Base-by-base conservation (phyloP, 1,140 invertebrate species). In the Zaprionus davidi region DNA sequence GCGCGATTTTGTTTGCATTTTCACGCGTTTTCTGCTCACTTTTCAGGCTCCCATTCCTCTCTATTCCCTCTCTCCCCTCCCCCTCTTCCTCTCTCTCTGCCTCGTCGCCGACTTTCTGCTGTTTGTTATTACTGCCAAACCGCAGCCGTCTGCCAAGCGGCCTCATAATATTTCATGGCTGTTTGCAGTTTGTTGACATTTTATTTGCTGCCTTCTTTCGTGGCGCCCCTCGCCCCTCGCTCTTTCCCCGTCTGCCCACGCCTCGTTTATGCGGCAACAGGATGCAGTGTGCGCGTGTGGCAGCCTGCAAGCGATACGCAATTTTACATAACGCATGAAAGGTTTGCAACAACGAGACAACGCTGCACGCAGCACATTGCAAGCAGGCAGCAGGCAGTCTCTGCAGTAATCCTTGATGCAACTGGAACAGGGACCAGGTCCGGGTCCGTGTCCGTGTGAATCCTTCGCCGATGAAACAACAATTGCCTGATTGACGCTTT, bases 121-220 rank as follows among this genome's bases (percentile, higher is more conserved):
- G 53, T 76, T 41, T 72, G 71, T 68, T 72, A 67, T 66, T 73
- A 53, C 70, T 77, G 68, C 59, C 64, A 76, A 69, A 55, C 73
- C 60, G 41, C 75, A 79, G 71, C 49, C 69, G 64, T 68, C 67
- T 56, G 34, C 74, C 77, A 75, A 83, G 71, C 75, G 57, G 78
- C 73, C 81, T 87, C 81, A 88, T 87, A 87, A 87, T 87, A 88
- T 87, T 87, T 87, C 84, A 87, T 87, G 69, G 84, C 78, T 81
- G 78, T 72, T 83, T 81, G 84, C 84, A 88, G 81, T 84, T 88
- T 87, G 84, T 84, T 87, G 84, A 88, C 84, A 86, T 87, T 80
- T 79, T 71, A 82, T 67, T 71, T 76, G 17, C 24, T 31, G 41
- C 56, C 53, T 49, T 56, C 38, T 46, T 31, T 9, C 26, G 51